Evolutionary conservation across 2,113 vertebrate species (phyloP).

Genomic region (Propithecus coquereli): DNA sequence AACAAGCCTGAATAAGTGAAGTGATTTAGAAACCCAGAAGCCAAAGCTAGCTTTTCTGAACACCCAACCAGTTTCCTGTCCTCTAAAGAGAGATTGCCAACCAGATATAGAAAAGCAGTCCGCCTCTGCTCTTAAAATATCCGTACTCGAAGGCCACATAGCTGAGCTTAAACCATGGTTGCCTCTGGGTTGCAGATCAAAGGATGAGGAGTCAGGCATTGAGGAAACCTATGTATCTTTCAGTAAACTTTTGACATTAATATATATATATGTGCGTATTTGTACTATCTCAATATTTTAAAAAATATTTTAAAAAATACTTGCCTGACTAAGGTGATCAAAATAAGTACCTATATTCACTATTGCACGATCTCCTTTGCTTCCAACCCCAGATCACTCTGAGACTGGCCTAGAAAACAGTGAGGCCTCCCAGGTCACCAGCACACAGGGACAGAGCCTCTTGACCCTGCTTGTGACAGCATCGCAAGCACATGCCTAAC

Average conservation of each 20-base stretch:
- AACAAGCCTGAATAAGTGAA: not conserved
- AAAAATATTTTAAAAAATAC: not conserved
- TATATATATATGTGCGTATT: not conserved
- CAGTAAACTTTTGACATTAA: not conserved
- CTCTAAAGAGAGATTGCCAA: not conserved
- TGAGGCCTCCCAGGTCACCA: conserved; percentile 54
- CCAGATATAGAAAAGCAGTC: not conserved
- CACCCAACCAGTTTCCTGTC: not conserved
- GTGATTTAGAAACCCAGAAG: not conserved
- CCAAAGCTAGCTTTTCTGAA: not conserved
- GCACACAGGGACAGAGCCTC: conserved; percentile 58
- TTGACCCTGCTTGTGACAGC: conserved; percentile 42
- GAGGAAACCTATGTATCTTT: not conserved
- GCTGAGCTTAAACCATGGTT: not conserved
- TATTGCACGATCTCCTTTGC: not conserved
- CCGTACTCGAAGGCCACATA: not conserved
- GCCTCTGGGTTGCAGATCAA: not conserved
- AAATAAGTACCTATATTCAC: not conserved
- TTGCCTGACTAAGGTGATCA: not conserved
- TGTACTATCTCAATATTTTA: not conserved
- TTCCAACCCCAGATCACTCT: conserved; percentile 21
- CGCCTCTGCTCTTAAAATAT: not conserved
- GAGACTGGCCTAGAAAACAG: conserved; percentile 49
- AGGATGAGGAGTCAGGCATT: not conserved
- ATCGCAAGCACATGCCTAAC: conserved; percentile 60